Conservation (phyloP, 2,113 vertebrate genomes). For the Dromaius novaehollandiae region DNA sequence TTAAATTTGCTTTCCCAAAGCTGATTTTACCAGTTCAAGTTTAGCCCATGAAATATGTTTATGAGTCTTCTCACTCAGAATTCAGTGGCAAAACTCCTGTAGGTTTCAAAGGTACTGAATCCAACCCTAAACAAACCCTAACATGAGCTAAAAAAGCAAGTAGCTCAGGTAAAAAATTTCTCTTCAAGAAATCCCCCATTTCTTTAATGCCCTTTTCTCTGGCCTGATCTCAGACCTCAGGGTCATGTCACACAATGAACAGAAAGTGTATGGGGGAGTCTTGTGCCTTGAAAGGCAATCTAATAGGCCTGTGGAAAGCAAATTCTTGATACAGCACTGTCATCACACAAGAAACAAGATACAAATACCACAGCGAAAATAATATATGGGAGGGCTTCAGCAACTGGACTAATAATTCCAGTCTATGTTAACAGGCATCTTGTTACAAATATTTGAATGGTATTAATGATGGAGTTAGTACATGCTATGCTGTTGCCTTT, state of each 20-base stretch:
- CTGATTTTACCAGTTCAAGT: neutral
- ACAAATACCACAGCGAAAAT: slow-evolving; percentile 6
- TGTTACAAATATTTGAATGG: neutral
- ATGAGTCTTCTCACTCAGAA: neutral
- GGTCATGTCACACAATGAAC: neutral
- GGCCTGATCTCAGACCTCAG: neutral
- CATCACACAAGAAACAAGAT: slow-evolving; percentile 47
- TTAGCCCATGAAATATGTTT: rapidly evolving
- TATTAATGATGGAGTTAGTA: neutral
- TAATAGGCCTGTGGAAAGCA: neutral
- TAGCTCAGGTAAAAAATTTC: neutral
- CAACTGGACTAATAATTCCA: neutral
- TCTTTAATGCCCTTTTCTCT: neutral
- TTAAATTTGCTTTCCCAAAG: neutral
- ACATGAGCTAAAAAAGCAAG: neutral
- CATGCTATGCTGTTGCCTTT: neutral
- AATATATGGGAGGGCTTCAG: neutral
- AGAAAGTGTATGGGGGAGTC: neutral
- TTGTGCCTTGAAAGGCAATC: neutral
- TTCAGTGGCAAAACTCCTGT: neutral
- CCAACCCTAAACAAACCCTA: neutral
- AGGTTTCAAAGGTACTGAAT: neutral
- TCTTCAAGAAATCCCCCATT: neutral
- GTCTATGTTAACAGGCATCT: neutral
- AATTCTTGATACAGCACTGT: slow-evolving; percentile 32